Evolutionary conservation across 1,140 invertebrate species (phyloP), one percentile per base, ranked within the genome.

Genomic region (Lepidurus packardi): DNA sequence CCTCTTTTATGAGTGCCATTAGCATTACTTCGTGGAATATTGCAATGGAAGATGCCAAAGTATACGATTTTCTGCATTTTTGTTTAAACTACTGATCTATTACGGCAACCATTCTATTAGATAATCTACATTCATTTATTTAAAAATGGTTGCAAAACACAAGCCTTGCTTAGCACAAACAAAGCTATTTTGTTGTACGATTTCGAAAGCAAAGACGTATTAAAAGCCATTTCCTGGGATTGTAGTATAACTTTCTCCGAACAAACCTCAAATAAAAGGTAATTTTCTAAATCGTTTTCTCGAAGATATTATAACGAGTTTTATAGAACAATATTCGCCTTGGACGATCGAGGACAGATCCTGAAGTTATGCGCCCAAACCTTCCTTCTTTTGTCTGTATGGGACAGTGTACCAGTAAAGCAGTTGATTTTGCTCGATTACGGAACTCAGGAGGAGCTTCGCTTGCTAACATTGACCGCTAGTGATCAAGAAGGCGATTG

Each of bases 361-460:
- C 53, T 65, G 16, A 65, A 65, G 6, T 16, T 77, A 21, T 77
- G 76, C 21, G 45, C 45, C 76, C 44, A 77, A 24, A 16, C 65
- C 9, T 45, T 53, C 65, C 53, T 53, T 7, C 76, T 77, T 47
- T 53, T 77, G 9, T 65, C 42, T 24, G 43, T 65, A 41, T 77
- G 65, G 44, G 25, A 53, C 44, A 7, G 41, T 2, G 76, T 53
- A 77, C 65, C 44, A 4, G 53, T 53, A 10, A 41, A 65, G 44
- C 76, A 77, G 13, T 45, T 77, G 16, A n/a, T 77, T 24, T 77
- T 77, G 16, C 21, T 77, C 34, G 76, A 77, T 65, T 65, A 65
- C 13, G 53, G 53, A 13, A 65, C 53, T 7, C 53, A 65, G 21
- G 53, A 65, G 21, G 53, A 65, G 3, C 53, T 16, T 13, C 53